Percentiles rank a stretch among this genome's conserved stretches.
Conservation (phyloP, 1,140 invertebrate species). For the Drosophila mayri region DNA sequence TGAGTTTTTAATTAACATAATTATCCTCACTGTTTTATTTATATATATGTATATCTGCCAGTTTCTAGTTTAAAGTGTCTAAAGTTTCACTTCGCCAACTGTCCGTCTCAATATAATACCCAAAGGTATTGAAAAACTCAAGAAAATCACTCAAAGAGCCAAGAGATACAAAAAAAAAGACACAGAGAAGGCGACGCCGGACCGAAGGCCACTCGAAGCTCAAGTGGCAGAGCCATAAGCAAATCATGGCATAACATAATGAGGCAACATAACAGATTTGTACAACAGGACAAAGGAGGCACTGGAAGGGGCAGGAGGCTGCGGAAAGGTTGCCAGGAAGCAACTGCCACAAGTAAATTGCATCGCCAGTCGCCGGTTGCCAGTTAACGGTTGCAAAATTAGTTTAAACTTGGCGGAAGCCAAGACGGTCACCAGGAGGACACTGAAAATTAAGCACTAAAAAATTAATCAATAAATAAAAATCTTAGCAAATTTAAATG, state of each 20-base stretch:
- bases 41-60: not conserved
- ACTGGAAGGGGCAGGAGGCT: not conserved
- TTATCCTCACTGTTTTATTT: not conserved
- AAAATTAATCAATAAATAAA: too few relatives aligned
- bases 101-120: slow-evolving; percentile 1
- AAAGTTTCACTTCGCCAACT: not conserved
- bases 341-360: slow-evolving; percentile 70
- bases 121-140: slow-evolving; percentile 12
- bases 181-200: slow-evolving; percentile 1
- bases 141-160: slow-evolving; percentile 34
- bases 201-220: slow-evolving; percentile 46
- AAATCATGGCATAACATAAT: slow-evolving; percentile 75
- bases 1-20: not conserved
- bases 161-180: not conserved
- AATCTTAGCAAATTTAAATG: not conserved
- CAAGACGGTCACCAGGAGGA: slow-evolving; percentile 26
- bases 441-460: not conserved
- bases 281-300: slow-evolving; percentile 19
- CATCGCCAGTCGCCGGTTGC: slow-evolving; percentile 59
- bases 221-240: slow-evolving; percentile 68
- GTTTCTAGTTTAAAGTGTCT: not conserved
- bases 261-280: slow-evolving; percentile 53
- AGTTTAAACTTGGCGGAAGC: slow-evolving; percentile 78
- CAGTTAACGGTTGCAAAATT: slow-evolving; percentile 79
- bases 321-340: slow-evolving; percentile 44